A percentile compares a stretch with the other conserved stretches of the same genome.
Conservation (phyloP, 2,113 vertebrate species). For the Bambusicola thoracicus region DNA sequence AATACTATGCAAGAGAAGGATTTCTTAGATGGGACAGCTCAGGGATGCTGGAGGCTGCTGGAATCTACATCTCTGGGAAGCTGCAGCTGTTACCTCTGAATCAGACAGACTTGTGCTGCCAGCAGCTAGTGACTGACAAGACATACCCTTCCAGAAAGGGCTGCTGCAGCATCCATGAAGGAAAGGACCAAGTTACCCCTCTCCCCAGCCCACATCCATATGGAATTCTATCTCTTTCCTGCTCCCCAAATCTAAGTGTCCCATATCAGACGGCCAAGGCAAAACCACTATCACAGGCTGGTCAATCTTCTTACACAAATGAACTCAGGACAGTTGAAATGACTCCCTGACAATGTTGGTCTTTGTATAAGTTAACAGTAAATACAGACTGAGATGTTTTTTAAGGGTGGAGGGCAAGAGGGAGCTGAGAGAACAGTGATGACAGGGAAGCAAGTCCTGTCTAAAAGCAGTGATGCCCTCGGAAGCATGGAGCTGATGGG, state of each 20-base stretch:
- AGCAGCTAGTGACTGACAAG: not conserved
- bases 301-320: constrained; percentile 44
- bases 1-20: not conserved
- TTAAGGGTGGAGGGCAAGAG: not conserved
- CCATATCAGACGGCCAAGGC: not conserved
- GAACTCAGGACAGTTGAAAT: constrained; percentile 5
- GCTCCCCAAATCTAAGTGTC: not conserved
- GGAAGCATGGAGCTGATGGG: not conserved
- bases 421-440: not conserved
- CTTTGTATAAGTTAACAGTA: constrained; percentile 6
- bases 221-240: not conserved
- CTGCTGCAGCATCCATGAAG: not conserved
- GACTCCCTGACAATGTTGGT: constrained; percentile 23
- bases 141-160: not conserved
- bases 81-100: not conserved
- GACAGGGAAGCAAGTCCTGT: not conserved
- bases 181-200: not conserved
- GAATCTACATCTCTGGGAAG: not conserved
- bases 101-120: not conserved
- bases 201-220: not conserved
- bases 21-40: not conserved
- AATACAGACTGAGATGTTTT: not conserved
- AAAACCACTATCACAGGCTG: not conserved
- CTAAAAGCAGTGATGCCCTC: not conserved
- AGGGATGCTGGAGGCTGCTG: not conserved